Evolutionary conservation across 2,113 vertebrate species (phyloP), one percentile per base, ranked within the genome.

Genomic region (Notothenia rossii): DNA sequence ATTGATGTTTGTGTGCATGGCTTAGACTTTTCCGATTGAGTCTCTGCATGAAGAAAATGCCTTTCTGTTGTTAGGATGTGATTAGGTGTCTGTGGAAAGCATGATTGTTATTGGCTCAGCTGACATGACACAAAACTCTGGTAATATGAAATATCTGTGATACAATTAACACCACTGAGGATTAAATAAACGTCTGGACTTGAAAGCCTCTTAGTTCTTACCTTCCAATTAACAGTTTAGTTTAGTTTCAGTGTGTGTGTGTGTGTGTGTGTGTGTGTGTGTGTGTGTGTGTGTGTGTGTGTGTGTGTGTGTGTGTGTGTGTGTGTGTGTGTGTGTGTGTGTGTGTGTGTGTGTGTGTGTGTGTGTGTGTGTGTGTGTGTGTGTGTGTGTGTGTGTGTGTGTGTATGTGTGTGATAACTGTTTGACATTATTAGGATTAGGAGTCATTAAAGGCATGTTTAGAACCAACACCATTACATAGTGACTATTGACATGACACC

Each of bases 1-100:
- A 88, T 87, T 90, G 82, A 83, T 72, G 71, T 83, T 70, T 84
- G 50, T 54, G 18, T 65, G 33, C 65, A 55, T 17, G 33, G 55
- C 50, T 43, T 13, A 51, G 25, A 22, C 45, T 62, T 64, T 43
- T 71, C 10, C 11, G 11, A 59, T 29, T 61, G 63, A 60, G 25
- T 60, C 48, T 56, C 69, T 83, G 64, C 43, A 65, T 85, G 76
- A 77, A 50, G n/a, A 53, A 62, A 77, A 56, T 48, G 36, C 25
- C 36, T 67, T 50, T 66, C 22, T 82, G 69, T 61, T 70, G 50
- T 55, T 48, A 72, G 56, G 53, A 58, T 58, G 22, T n/a, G n/a
- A 79, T 72, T 53, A 63, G 46, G 36, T 33, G 18, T 50, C 25
- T 54, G 11, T 5, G 20, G 15, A 50, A 51, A 40, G 7, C 2